Conservation (phyloP, 2,888 invertebrate genomes). For the Tryphoninae sp. region DNA sequence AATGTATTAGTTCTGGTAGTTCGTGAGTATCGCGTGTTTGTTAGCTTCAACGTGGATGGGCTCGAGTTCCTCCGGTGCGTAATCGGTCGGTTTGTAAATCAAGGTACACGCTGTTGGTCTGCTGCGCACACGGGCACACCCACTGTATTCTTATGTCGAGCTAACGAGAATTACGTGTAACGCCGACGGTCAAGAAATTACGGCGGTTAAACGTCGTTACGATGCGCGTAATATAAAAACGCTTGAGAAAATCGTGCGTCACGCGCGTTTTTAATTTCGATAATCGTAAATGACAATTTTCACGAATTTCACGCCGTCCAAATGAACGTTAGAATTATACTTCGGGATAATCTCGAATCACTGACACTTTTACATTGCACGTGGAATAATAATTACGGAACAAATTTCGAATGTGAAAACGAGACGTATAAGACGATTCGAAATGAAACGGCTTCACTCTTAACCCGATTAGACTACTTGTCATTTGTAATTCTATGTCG, state of each 20-base stretch:
- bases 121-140: constrained; percentile 31
- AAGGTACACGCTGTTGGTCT: constrained; percentile 25
- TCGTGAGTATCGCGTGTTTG: constrained; percentile 23
- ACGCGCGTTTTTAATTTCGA: constrained; percentile 21
- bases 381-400: background rate
- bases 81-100: constrained; percentile 55
- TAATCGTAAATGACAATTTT: background rate
- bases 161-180: constrained; percentile 37
- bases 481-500: constrained; percentile 34
- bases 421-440: constrained; percentile 1
- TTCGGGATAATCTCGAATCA: no score
- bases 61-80: constrained; percentile 20
- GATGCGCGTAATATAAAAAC: constrained; percentile 41
- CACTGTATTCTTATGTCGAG: constrained; percentile 30
- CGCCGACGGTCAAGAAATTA: constrained; percentile 52
- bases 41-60: constrained; percentile 4
- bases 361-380: no score
- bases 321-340: no score
- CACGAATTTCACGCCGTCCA: background rate
- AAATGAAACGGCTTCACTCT: constrained; percentile 34
- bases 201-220: constrained; percentile 49
- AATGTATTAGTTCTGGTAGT: constrained; percentile 46
- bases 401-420: constrained; percentile 12
- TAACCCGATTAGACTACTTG: constrained; percentile 45
- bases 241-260: constrained; percentile 33